Base-by-base conservation (phyloP, 2,888 invertebrate species). In the Drosophila subsilvestris region DNA sequence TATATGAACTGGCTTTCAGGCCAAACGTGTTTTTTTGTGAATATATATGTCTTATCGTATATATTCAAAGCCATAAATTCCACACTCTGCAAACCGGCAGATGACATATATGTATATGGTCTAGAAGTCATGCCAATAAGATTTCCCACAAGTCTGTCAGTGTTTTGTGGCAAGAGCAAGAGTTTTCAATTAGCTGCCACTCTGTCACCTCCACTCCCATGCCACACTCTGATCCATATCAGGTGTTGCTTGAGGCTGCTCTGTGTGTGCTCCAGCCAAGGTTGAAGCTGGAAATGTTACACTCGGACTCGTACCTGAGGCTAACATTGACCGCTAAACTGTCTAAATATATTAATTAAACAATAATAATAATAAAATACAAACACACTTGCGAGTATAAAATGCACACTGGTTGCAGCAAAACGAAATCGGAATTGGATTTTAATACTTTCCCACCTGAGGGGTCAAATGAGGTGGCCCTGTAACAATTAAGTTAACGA, bases 271-370 rank as follows among this genome's bases (percentile, higher is more conserved):
- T 22, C 32, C 25, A 44, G 42, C 51, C 86, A 82, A 82, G 82
- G 82, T 79, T 79, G 62, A n/a, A n/a, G 71, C 68, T 75, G 42
- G 71, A 81, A 85, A 81, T 88, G 86, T 82, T 70, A 82, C 67
- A 44, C 79, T 45, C 49, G 18, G 37, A 49, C n/a, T 14, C 50
- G 27, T 42, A 53, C 85, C 67, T 58, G 63, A 20, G 62, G 74
- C 79, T 60, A 81, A 78, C 63, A 51, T 63, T 70, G 86, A 66
- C 82, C 82, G 88, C 86, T 79, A 76, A 80, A 76, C 58, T 79
- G 66, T 82, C 74, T 71, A 85, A 86, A 78, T 85, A 82, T 85
- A 75, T 75, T 88, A 88, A 88, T 88, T 83, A 79, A 75, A 47
- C 65, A 60, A 72, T 65, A 83, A 74, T 63, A 74, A 62, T 74